phyloP scores from a whole-genome alignment of 2,888 invertebrate genomes.

The Cylindroiulus punctatus region DNA sequence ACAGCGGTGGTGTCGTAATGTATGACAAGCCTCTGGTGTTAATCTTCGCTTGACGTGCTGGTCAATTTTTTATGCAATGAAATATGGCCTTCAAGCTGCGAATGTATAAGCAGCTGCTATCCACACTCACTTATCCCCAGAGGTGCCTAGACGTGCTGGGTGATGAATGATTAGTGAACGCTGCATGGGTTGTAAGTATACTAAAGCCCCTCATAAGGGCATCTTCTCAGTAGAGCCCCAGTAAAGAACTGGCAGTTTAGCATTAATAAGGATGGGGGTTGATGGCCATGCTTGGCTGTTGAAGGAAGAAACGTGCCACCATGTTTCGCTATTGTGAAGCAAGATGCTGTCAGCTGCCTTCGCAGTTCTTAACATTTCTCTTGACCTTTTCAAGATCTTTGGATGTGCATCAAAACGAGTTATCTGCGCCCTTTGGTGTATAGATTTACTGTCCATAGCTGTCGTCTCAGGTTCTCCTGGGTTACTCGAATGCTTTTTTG shows the following conservation, averaged over 20 bases:
- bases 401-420: too few species aligned
- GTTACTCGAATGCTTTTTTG: too few species aligned
- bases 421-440: too few species aligned
- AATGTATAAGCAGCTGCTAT: conserved; percentile 26
- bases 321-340: not conserved
- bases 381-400: too few species aligned
- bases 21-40: conserved; percentile 30
- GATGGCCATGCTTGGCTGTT: not conserved
- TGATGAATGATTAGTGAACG: conserved; percentile 32
- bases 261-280: not conserved
- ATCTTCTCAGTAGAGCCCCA: not conserved
- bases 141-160: not conserved
- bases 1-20: conserved; percentile 19
- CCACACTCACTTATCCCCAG: conserved; percentile 13
- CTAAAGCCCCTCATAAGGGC: not conserved
- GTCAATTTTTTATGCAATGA: conserved; percentile 32
- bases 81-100: conserved; percentile 23
- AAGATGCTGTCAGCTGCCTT: too few species aligned
- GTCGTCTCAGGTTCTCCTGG: too few species aligned
- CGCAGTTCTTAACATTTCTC: too few species aligned
- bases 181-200: not conserved
- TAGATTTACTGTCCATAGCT: too few species aligned
- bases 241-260: not conserved
- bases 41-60: not conserved
- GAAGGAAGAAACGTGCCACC: not conserved